phyloP scores from a whole-genome alignment of 1,140 invertebrate genomes.

The Eciton burchellii region DNA sequence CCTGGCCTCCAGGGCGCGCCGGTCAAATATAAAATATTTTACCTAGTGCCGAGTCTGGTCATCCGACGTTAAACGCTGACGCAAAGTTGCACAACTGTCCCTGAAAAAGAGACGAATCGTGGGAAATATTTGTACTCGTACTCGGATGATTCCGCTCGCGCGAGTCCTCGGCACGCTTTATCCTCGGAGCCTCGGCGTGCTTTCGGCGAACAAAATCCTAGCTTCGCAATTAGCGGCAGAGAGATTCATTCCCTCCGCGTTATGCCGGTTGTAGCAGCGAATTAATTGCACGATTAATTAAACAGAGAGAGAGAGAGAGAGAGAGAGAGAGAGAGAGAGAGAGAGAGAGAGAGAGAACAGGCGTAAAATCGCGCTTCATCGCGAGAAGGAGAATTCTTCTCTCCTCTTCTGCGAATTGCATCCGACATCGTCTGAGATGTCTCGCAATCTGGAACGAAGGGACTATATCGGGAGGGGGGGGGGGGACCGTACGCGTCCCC shows the following conservation, averaged over 20 bases:
- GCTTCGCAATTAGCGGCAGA: too few relatives aligned
- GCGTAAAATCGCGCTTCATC: too few relatives aligned
- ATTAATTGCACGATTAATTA: too few relatives aligned
- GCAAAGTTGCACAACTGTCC: slow-evolving; percentile 45
- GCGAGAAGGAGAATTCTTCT: neutral
- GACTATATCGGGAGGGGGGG: slow-evolving; percentile 71
- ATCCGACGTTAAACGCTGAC: slow-evolving; percentile 56
- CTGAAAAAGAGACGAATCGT: slow-evolving; percentile 54
- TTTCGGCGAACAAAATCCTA: neutral
- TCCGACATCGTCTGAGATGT: slow-evolving; percentile 22
- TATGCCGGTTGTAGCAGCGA: neutral
- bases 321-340: neutral
- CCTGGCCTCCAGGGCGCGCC: slow-evolving; percentile 26
- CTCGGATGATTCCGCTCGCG: neutral
- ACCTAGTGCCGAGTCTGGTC: slow-evolving; percentile 40
- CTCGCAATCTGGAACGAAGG: slow-evolving; percentile 37
- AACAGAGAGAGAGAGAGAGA: neutral
- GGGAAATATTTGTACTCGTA: slow-evolving; percentile 55
- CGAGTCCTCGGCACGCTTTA: neutral
- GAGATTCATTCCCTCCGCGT: too few relatives aligned
- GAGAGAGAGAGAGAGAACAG: neutral
- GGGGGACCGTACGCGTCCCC: slow-evolving; percentile 53
- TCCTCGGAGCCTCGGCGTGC: slow-evolving; percentile 1
- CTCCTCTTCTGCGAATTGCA: neutral
- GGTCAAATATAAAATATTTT: slow-evolving; percentile 72